Percentiles rank a stretch among this genome's conserved stretches.
Evolutionary conservation across 2,797 vertebrate species (phyloP).

Genomic region (Podargus strigoides): DNA sequence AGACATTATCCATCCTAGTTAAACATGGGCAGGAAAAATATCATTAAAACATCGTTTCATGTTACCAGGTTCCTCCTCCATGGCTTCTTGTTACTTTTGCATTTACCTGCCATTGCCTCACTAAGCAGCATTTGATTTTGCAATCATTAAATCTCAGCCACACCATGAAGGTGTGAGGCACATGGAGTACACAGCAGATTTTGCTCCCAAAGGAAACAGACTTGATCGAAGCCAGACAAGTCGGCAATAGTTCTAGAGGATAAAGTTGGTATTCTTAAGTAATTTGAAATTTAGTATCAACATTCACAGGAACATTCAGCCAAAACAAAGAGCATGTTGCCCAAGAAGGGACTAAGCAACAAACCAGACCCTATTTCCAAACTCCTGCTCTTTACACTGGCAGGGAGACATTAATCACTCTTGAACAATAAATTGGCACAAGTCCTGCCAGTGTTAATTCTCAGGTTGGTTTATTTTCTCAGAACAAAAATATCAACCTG

Average conservation of each 20-base stretch:
- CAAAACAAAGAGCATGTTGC: neutral
- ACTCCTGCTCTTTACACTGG: neutral
- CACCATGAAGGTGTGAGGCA: neutral
- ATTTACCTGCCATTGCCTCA: neutral
- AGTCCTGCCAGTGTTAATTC: neutral
- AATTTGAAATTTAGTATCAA: neutral
- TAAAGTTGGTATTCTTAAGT: neutral
- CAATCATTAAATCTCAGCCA: neutral
- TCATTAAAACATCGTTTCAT: neutral
- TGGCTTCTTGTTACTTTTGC: neutral
- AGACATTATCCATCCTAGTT: neutral
- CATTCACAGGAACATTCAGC: neutral
- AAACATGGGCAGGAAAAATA: neutral
- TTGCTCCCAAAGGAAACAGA: neutral
- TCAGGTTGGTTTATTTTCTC: conserved; percentile 41
- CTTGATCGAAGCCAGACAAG: neutral
- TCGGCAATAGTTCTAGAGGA: neutral
- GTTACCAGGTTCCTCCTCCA: neutral
- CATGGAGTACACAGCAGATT: accelerated
- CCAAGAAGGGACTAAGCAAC: neutral
- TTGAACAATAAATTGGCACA: neutral
- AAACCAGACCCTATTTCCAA: neutral
- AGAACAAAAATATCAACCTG: neutral
- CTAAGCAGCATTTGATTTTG: neutral
- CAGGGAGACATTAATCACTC: neutral